These are phyloP conservation scores for Eremophila alpestris DNA, from an alignment of 2,797 vertebrate genomes.

Conservation along the genomic window DNA sequence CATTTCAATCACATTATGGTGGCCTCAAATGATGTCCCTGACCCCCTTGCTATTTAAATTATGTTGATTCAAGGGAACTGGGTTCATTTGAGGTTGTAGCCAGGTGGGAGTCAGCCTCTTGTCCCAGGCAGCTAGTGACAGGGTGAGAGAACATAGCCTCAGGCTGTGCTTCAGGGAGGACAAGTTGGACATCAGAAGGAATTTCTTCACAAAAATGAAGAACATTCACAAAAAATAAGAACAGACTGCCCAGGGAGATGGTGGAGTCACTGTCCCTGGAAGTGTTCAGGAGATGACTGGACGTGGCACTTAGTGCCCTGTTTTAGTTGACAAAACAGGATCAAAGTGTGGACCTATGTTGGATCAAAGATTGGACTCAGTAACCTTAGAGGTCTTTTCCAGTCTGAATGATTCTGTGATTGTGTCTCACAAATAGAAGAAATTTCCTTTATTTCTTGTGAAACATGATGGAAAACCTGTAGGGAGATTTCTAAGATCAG, in stretches of 20 bases:
- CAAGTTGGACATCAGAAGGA: background rate
- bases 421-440: background rate
- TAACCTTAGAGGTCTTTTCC: background rate
- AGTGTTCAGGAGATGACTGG: background rate
- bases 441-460: background rate
- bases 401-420: background rate
- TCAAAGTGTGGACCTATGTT: too few species aligned
- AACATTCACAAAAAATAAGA: background rate
- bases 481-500: background rate
- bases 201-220: background rate
- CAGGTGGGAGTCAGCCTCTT: background rate
- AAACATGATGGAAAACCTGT: background rate
- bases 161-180: background rate
- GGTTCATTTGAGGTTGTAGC: background rate
- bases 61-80: background rate
- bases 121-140: background rate
- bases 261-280: background rate
- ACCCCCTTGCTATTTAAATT: background rate
- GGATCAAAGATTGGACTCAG: background rate
- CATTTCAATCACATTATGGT: background rate
- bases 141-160: background rate
- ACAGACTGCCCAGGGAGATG: background rate
- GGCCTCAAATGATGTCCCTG: background rate
- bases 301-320: rapidly evolving
- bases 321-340: background rate